Conservation (phyloP, 2,797 vertebrate genomes). For the Sitta carolinensis region DNA sequence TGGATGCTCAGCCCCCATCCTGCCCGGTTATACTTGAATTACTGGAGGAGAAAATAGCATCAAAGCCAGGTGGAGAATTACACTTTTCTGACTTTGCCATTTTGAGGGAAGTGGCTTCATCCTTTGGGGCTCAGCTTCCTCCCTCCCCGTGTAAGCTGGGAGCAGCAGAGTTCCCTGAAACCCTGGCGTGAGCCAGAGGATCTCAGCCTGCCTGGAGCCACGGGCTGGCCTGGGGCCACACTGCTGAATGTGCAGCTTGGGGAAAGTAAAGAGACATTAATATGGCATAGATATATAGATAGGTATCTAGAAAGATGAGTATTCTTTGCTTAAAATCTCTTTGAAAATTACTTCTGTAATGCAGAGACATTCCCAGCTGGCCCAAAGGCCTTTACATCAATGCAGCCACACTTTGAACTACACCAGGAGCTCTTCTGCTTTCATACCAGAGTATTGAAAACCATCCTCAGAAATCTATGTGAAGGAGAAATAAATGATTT, state of each 20-base stretch:
- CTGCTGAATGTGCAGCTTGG: neutral
- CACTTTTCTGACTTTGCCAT: neutral
- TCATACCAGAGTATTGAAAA: neutral
- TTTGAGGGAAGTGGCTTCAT: neutral
- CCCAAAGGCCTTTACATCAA: neutral
- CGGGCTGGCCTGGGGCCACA: neutral
- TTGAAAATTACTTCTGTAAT: neutral
- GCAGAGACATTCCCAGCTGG: neutral
- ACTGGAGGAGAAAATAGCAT: neutral
- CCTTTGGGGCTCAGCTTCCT: neutral
- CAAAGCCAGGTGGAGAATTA: neutral
- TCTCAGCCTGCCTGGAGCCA: slow-evolving; percentile 9
- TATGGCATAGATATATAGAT: neutral
- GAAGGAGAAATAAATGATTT: neutral
- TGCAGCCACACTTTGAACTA: neutral
- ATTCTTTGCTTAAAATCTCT: neutral
- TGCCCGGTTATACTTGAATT: neutral
- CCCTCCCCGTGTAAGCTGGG: neutral
- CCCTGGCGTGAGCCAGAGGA: neutral
- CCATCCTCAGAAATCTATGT: neutral
- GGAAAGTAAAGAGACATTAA: neutral
- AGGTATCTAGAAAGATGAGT: neutral
- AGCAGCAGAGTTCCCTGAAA: neutral
- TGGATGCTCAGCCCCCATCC: neutral
- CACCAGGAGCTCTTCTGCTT: neutral